Base-by-base conservation (phyloP, 2,113 vertebrate species). In the Leptocoma aspasia region DNA sequence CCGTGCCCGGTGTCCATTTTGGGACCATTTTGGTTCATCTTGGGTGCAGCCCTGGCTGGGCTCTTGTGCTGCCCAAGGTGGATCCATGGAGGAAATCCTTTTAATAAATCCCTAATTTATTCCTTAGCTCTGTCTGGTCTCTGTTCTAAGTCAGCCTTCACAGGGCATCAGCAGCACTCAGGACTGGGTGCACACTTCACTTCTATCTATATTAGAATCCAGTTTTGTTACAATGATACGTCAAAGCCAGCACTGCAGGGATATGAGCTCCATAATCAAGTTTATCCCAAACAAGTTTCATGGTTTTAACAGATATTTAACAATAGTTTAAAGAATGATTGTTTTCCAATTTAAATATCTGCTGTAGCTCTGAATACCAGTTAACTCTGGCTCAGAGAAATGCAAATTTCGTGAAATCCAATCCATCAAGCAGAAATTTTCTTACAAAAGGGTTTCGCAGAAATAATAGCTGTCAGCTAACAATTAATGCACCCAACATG, bases 381-480 rank as follows among this genome's bases (percentile, higher is more conserved):
- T 94, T 92, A 95, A 96, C 94, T 97, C 92, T 41, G 92, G 96
- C 96, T 96, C 93, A 66, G 83, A 86, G 87, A 97, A 97, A 98
- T 97, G 97, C 96, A 97, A 96, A 97, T 97, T 96, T 95, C 90
- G 92, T 93, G 95, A 97, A 97, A 97, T 97, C 95, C 93, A 97
- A 98, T 97, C 97, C 96, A 96, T 98, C 97, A 98, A 97, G 96
- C 89, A 97, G 97, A 97, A 97, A 95, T 98, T 97, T 97, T 94
- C 95, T 95, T 96, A 86, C 95, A 96, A 97, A 98, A 97, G 94
- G 86, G 94, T 97, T 98, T 95, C 75, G 56, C 42, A 96, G 97
- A 97, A 98, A 98, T 97, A 98, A 98, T 98, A 97, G 97, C 97
- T 98, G 98, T 98, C 98, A 98, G 96, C 95, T 96, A 98, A 97